These are phyloP conservation scores for Garra rufa DNA, from an alignment of 2,113 vertebrate species.

Conservation along the genomic window DNA sequence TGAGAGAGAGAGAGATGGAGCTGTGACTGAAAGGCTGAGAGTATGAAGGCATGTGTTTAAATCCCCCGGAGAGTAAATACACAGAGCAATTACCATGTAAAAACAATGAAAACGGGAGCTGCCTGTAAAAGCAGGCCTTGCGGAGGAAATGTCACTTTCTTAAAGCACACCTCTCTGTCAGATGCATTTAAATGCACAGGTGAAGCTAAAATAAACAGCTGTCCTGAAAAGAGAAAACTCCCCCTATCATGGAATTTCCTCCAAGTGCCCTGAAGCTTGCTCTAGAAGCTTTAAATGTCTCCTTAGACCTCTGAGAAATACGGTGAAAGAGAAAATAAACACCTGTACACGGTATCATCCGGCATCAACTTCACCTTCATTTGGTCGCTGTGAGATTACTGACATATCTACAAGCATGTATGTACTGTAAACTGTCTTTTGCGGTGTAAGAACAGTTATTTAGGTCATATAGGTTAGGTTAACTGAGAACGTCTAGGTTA, in stretches of 20 bases:
- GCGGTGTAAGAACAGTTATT: background rate
- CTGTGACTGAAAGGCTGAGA: slow-evolving; percentile 37
- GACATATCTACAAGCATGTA: background rate
- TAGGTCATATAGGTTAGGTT: background rate
- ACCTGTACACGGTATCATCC: slow-evolving; percentile 27
- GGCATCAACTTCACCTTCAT: background rate
- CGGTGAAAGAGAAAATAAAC: slow-evolving; percentile 48
- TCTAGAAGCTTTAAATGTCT: slow-evolving; percentile 48
- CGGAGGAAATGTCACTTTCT: slow-evolving; percentile 59
- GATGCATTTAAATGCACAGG: slow-evolving; percentile 55
- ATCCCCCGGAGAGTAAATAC: slow-evolving; percentile 60
- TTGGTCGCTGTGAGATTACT: background rate
- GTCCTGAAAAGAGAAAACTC: slow-evolving; percentile 52
- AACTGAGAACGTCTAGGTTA: too few relatives aligned
- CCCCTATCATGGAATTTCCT: slow-evolving; percentile 43
- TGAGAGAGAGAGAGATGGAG: slow-evolving; percentile 22
- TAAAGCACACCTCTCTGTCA: slow-evolving; percentile 59
- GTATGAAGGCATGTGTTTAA: slow-evolving; percentile 60
- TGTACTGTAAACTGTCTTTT: background rate
- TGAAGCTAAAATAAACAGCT: slow-evolving; percentile 60
- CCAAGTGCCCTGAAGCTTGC: slow-evolving; percentile 44
- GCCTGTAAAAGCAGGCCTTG: slow-evolving; percentile 50
- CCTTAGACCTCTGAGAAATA: slow-evolving; percentile 46
- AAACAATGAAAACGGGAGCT: slow-evolving; percentile 60
- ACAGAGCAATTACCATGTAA: slow-evolving; percentile 64